Conservation (phyloP, 2,113 vertebrate genomes). For the Atlantisia rogersi region DNA sequence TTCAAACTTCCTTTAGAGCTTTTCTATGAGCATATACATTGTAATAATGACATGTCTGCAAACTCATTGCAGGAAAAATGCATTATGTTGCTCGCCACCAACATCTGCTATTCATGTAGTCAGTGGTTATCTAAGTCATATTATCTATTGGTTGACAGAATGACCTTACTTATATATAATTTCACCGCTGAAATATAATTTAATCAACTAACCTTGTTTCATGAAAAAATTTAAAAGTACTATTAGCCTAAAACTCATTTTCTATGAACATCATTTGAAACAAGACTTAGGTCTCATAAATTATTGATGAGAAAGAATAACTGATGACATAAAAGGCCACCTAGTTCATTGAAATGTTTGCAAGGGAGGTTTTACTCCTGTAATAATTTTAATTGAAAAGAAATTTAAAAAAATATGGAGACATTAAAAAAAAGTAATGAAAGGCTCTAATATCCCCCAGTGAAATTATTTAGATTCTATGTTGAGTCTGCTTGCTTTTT, state of each 20-base stretch:
- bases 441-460: accelerated
- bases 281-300: background rate
- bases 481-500: background rate
- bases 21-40: background rate
- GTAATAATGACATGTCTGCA: background rate
- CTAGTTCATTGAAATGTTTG: background rate
- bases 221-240: background rate
- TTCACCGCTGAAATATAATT: background rate
- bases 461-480: background rate
- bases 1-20: background rate
- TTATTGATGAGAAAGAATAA: background rate
- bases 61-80: background rate
- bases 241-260: background rate
- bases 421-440: background rate
- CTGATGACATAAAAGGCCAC: background rate
- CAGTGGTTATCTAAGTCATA: background rate
- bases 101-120: background rate
- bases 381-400: background rate
- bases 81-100: background rate
- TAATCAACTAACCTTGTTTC: background rate
- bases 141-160: background rate
- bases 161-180: background rate
- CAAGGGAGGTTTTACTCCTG: background rate
- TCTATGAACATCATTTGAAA: background rate
- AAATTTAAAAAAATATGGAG: background rate